Evolutionary conservation across 2,113 vertebrate species (phyloP), one percentile per base, ranked within the genome.

Genomic region (Neolamprologus tretocephalus): DNA sequence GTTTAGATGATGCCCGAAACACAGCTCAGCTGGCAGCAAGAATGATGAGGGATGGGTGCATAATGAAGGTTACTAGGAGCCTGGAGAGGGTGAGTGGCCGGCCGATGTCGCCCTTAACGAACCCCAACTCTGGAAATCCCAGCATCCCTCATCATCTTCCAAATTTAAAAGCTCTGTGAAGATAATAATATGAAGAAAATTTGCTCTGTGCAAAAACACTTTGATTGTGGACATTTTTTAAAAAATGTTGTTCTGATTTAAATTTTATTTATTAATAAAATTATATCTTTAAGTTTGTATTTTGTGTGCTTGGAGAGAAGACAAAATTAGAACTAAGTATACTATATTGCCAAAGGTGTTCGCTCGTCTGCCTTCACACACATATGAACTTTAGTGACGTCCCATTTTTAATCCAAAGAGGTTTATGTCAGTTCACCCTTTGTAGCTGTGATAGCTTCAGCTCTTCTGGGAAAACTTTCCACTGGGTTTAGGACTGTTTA

Each of bases 1-100:
- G 99, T 40, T 85, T 99, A 94, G 98, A 99, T 90, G 98, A 99
- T 87, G 96, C 98, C 84, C 95, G 97, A 75, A 99, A 99, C 37
- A 99, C 99, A 40, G 98, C 98, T 79, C 89, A 89, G 61, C 96
- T 99, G 82, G 98, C 98, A 19, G 97, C 96, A 95, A 97, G 96
- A 91, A 97, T 99, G 97, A 97, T 98, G 89, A 95, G 92, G 57
- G 98, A 99, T 45, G 98, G 98, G n/a, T 99, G 98, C 90, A 85
- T 97, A 78, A 96, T 99, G 95, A 98, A 96, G 95, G 93, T 98
- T 81, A 99, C 98, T 2, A 97, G 97, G 88, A 97, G 94, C 58
- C 95, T 97, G 82, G 95, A 96, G 83, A 95, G 97, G 98, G 98
- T 99, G 95, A 97, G 98, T 98, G 89, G 86, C 86, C 90, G 80